Percentiles rank a stretch among this genome's conserved stretches.
Evolutionary conservation across 2,113 vertebrate species (phyloP).

Genomic region (Boulengeromyrus knoepffleri): DNA sequence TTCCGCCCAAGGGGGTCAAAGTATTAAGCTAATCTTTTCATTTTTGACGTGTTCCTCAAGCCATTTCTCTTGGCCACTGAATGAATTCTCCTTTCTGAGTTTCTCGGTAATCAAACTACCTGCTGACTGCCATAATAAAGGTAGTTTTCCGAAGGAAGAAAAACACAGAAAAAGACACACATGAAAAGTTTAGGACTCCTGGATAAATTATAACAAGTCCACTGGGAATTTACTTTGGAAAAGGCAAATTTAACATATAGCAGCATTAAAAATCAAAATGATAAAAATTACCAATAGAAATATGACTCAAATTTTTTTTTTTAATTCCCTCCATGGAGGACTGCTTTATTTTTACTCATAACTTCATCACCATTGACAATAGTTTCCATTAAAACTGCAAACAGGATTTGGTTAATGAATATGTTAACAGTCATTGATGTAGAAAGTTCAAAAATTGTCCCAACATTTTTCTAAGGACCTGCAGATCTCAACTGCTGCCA

Average conservation of each 20-base stretch:
- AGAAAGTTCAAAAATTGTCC: neutral
- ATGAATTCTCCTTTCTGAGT: neutral
- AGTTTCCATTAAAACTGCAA: neutral
- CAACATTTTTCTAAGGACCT: neutral
- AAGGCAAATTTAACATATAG: neutral
- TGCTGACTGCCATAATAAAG: neutral
- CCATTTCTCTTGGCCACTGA: neutral
- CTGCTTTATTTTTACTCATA: neutral
- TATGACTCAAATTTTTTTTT: neutral
- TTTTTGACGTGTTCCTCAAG: neutral
- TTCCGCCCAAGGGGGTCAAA: neutral
- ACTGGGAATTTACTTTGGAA: neutral
- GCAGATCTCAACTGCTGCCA: neutral
- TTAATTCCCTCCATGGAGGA: too few species aligned
- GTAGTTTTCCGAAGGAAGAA: neutral
- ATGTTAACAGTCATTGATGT: neutral
- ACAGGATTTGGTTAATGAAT: neutral
- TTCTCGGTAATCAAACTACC: neutral
- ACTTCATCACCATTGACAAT: neutral
- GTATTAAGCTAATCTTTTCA: neutral
- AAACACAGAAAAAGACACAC: neutral
- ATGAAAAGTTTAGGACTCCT: neutral
- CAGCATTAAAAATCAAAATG: neutral
- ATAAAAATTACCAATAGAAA: neutral
- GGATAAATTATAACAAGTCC: neutral